Percentiles rank a stretch among this genome's conserved stretches.
Evolutionary conservation across 1,140 invertebrate genomes (phyloP).

Genomic region (Campoletis sonorensis): DNA sequence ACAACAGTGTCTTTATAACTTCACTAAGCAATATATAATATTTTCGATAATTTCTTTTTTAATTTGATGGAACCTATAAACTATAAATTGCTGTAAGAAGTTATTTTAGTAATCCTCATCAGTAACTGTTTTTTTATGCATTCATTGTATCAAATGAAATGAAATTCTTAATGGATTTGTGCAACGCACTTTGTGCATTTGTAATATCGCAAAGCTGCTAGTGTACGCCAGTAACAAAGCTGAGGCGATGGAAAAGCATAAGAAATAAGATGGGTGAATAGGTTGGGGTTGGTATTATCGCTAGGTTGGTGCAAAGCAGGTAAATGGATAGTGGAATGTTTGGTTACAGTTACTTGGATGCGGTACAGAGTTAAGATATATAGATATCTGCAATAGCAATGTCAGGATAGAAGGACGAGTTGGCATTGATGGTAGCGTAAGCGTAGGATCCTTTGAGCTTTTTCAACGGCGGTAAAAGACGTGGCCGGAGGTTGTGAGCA

Average conservation of each 20-base stretch:
- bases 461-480: constrained; percentile 36
- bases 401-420: neutral
- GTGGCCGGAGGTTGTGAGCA: neutral
- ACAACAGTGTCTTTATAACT: no score
- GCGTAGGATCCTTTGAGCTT: constrained; percentile 36
- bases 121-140: neutral
- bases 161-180: neutral
- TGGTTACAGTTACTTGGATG: neutral
- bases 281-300: neutral
- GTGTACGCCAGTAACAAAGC: neutral
- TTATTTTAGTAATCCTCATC: no score
- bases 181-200: neutral
- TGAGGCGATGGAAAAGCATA: neutral
- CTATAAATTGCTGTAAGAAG: no score
- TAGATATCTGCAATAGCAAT: neutral
- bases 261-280: neutral
- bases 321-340: neutral
- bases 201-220: neutral
- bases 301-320: neutral
- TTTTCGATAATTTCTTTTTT: no score
- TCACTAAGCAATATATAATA: no score
- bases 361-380: neutral
- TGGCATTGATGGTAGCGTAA: neutral
- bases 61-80: no score
- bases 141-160: neutral